Conservation (phyloP, 30 jellyfish, hydroid and myxozoan species). For the Aurelia sp. region DNA sequence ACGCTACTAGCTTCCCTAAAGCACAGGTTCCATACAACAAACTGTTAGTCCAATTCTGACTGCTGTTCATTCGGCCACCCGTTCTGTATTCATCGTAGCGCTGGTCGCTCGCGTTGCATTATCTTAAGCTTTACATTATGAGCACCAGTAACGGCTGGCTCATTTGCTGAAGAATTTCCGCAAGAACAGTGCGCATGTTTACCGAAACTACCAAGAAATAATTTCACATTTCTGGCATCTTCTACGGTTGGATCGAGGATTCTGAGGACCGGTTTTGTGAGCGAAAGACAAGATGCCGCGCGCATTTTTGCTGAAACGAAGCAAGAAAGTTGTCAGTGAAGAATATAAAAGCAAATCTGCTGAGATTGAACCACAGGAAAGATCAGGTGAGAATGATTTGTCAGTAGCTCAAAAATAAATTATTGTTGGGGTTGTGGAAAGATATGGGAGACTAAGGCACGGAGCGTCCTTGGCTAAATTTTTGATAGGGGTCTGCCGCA, state of each 20-base stretch:
- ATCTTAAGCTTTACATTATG: conserved; percentile 1
- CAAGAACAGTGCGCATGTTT: conserved; percentile 6
- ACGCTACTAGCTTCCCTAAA: conserved; percentile 44
- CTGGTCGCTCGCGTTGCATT: conserved; percentile 64
- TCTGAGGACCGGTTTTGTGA: background rate
- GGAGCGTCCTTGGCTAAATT: too few species aligned
- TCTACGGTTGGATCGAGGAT: background rate
- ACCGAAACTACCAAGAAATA: too few species aligned
- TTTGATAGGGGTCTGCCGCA: too few species aligned
- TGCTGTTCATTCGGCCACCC: conserved; percentile 70
- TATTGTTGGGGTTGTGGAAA: background rate
- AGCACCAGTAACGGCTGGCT: conserved; percentile 44
- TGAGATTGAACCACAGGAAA: conserved; percentile 69
- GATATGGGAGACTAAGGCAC: background rate
- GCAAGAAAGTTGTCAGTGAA: conserved; percentile 23
- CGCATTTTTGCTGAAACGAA: conserved; percentile 83
- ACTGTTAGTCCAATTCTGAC: conserved; percentile 66
- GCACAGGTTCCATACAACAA: conserved; percentile 82
- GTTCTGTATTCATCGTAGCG: conserved; percentile 42
- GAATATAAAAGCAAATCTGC: conserved; percentile 35
- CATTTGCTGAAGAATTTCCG: conserved; percentile 64
- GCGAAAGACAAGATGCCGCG: conserved; percentile 71
- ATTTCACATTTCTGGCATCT: background rate
- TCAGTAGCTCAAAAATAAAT: background rate
- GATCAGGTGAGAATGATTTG: conserved; percentile 58